Percentiles rank a stretch among this genome's conserved stretches.
These are phyloP conservation scores for Agrilus biguttatus DNA, from an alignment of 2,888 invertebrate genomes.

Conservation along the genomic window DNA sequence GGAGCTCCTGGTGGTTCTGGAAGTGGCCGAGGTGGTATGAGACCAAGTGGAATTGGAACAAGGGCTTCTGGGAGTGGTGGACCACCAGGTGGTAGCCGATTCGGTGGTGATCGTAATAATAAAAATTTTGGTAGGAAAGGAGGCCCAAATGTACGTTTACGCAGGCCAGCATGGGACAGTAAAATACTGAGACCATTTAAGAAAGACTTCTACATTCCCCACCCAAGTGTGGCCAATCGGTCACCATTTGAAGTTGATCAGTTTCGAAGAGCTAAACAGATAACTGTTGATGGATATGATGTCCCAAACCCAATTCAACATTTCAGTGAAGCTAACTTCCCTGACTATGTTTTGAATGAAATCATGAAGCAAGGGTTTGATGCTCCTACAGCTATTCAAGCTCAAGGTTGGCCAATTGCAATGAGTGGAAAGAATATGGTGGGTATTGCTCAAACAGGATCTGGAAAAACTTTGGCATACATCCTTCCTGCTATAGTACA, in stretches of 20 bases:
- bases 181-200: slow-evolving; percentile 61
- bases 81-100: no score
- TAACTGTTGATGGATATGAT: slow-evolving; percentile 77
- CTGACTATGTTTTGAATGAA: slow-evolving; percentile 68
- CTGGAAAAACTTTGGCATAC: slow-evolving; percentile 83
- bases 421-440: slow-evolving; percentile 86
- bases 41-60: no score
- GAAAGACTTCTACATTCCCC: slow-evolving; percentile 85
- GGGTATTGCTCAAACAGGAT: slow-evolving; percentile 81
- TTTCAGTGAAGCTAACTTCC: slow-evolving; percentile 85
- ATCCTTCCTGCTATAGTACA: slow-evolving; percentile 93
- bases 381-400: slow-evolving; percentile 88
- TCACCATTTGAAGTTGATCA: slow-evolving; percentile 59
- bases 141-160: slow-evolving; percentile 26
- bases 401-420: slow-evolving; percentile 92
- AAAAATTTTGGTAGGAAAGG: slow-evolving; percentile 2
- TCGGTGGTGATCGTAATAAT: slow-evolving; percentile 1
- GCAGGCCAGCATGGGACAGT: slow-evolving; percentile 65
- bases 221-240: slow-evolving; percentile 53
- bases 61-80: no score
- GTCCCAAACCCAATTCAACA: slow-evolving; percentile 77
- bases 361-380: slow-evolving; percentile 66
- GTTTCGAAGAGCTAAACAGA: slow-evolving; percentile 66
- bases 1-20: no score
- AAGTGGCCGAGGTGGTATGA: no score